Percentiles rank a stretch among this genome's conserved stretches.
Conservation (phyloP, 2,113 vertebrate species). For the Struthio camelus region DNA sequence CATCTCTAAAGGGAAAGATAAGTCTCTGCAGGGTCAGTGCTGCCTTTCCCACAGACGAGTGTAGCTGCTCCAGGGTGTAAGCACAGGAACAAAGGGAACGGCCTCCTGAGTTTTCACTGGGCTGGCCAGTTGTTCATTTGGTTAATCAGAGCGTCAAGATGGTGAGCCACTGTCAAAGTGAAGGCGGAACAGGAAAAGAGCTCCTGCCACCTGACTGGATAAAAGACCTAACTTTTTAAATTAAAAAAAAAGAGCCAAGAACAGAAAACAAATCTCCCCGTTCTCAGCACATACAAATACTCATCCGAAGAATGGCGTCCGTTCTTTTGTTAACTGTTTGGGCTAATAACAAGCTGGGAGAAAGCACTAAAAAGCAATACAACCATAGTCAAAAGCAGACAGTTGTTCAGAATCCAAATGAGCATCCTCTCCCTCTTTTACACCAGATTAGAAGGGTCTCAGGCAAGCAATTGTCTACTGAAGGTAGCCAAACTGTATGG, state of each 20-base stretch:
- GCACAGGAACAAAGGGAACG: background rate
- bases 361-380: background rate
- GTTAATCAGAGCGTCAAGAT: background rate
- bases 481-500: background rate
- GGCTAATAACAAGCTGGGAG: background rate
- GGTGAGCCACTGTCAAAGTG: background rate
- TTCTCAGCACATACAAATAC: background rate
- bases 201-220: background rate
- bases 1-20: background rate
- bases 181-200: background rate
- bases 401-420: constrained; percentile 3
- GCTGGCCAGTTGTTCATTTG: background rate
- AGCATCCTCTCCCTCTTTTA: background rate
- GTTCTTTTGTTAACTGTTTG: background rate
- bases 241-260: background rate
- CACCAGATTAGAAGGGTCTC: background rate
- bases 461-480: background rate
- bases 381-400: background rate
- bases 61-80: background rate
- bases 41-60: background rate
- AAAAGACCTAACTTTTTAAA: background rate
- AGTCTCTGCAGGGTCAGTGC: background rate
- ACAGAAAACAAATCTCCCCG: background rate
- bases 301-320: background rate
- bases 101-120: background rate